Evolutionary conservation across 2,113 vertebrate genomes (phyloP).

Genomic region (Euleptes europaea): DNA sequence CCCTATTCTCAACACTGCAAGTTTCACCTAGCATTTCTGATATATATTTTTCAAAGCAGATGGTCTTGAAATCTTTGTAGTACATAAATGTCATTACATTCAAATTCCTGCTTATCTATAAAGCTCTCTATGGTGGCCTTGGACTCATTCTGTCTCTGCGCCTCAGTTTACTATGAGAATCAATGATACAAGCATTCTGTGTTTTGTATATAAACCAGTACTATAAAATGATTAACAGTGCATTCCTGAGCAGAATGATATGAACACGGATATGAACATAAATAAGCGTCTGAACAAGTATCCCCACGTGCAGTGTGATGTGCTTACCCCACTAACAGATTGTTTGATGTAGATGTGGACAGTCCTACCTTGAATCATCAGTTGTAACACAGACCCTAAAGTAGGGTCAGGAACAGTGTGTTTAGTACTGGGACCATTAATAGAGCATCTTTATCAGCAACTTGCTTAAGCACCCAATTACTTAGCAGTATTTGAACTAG

Average conservation of each 20-base stretch:
- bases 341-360: neutral
- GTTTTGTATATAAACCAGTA: neutral
- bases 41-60: neutral
- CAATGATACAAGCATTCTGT: neutral
- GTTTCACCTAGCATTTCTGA: neutral
- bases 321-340: neutral
- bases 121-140: conserved; percentile 1
- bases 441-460: neutral
- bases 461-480: neutral
- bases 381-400: neutral
- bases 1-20: neutral
- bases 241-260: too few relatives aligned
- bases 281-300: neutral
- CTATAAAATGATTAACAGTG: neutral
- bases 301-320: neutral
- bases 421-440: neutral
- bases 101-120: neutral
- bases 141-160: neutral
- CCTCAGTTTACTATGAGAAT: neutral
- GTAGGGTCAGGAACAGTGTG: neutral
- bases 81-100: neutral
- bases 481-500: neutral
- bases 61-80: conserved; percentile 4
- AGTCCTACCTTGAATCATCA: neutral
- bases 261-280: neutral